phyloP scores from a whole-genome alignment of 2,797 vertebrate species.

The Coilia nasus region DNA sequence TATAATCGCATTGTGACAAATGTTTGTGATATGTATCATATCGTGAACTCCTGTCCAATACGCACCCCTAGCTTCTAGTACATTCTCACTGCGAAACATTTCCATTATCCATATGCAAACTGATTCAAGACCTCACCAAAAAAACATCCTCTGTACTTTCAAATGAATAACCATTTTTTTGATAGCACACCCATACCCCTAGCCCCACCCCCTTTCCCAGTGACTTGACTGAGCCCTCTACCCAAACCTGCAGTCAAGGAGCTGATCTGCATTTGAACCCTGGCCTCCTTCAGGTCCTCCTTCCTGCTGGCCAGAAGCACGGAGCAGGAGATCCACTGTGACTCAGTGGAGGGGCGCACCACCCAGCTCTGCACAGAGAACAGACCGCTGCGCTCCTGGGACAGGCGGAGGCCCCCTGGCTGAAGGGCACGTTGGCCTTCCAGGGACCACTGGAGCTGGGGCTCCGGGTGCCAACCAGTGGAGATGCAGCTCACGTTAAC shows the following conservation, averaged over 20 bases:
- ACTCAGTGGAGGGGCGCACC: constrained; percentile 26
- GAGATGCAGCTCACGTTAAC: constrained; percentile 68
- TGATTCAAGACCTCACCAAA: no score
- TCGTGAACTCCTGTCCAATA: no score
- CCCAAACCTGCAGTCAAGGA: neutral
- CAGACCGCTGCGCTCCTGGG: constrained; percentile 4
- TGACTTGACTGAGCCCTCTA: no score
- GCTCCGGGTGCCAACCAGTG: constrained; percentile 67
- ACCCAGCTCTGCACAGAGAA: constrained; percentile 64
- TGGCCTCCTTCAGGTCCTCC: constrained; percentile 28
- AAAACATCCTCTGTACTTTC: no score
- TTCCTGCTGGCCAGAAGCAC: constrained; percentile 43
- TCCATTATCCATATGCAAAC: no score
- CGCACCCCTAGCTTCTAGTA: no score
- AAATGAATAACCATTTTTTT: no score
- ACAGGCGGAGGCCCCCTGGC: neutral
- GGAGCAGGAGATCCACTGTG: constrained; percentile 57
- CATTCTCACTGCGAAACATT: no score
- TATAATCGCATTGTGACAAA: no score
- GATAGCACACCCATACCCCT: no score
- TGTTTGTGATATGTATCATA: no score
- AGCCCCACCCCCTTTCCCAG: neutral
- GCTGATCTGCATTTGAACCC: constrained; percentile 32
- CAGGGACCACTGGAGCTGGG: constrained; percentile 55
- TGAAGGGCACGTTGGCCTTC: neutral